These are phyloP conservation scores for Tadarida brasiliensis DNA, from an alignment of 2,797 vertebrate genomes.

Conservation along the genomic window DNA sequence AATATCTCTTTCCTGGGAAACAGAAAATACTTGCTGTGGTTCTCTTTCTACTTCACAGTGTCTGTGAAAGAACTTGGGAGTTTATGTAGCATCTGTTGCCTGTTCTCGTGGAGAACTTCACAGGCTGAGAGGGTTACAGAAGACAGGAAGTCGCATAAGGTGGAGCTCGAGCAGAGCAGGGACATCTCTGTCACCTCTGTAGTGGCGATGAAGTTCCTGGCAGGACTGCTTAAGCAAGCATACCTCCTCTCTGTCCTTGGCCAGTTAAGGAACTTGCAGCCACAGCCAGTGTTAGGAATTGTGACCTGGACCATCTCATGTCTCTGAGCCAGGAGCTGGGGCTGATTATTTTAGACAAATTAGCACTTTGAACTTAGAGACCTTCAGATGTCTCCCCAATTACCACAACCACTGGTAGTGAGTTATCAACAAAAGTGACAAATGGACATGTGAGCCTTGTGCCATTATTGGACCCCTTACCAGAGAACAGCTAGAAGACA, in stretches of 20 bases:
- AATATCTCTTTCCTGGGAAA: background rate
- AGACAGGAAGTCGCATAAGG: background rate
- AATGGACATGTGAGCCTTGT: background rate
- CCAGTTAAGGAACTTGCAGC: background rate
- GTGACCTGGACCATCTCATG: accelerated
- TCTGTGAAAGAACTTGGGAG: background rate
- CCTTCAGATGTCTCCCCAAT: background rate
- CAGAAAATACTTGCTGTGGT: background rate
- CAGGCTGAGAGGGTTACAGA: background rate
- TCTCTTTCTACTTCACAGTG: background rate
- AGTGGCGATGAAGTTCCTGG: background rate
- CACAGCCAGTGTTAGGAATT: background rate
- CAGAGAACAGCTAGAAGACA: background rate
- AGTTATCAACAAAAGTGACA: background rate
- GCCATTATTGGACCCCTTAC: background rate
- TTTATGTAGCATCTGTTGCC: background rate
- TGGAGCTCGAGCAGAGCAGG: background rate
- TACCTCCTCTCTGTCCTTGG: background rate
- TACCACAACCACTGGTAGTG: background rate
- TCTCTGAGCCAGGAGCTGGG: background rate
- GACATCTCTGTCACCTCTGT: background rate
- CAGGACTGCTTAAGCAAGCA: too few relatives aligned
- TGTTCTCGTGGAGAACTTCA: background rate
- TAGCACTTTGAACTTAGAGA: background rate
- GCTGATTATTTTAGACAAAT: background rate